Evolutionary conservation across 2,888 invertebrate species (phyloP).

Genomic region (Horisme vitalbata): DNA sequence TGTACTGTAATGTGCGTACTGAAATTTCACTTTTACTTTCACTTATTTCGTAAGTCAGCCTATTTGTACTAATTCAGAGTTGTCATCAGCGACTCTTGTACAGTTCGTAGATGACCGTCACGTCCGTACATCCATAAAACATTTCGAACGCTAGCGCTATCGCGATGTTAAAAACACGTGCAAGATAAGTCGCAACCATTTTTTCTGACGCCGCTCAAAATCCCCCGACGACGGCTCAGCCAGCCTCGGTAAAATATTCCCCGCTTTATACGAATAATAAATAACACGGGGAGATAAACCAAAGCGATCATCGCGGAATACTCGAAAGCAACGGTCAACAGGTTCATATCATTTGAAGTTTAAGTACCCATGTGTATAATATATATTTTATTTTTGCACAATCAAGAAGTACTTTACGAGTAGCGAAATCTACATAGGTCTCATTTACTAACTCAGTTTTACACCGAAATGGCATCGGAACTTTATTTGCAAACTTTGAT

Average conservation of each 20-base stretch:
- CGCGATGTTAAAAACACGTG: slow-evolving; percentile 56
- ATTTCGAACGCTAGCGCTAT: slow-evolving; percentile 57
- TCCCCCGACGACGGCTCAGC: slow-evolving; percentile 68
- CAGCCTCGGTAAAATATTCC: slow-evolving; percentile 67
- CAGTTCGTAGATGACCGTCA: slow-evolving; percentile 27
- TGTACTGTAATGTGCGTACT: too few species aligned
- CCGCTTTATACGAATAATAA: slow-evolving; percentile 77
- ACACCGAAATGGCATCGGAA: too few species aligned
- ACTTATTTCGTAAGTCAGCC: background rate
- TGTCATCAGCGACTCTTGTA: too few species aligned
- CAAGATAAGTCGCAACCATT: slow-evolving; percentile 76
- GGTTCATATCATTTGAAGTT: slow-evolving; percentile 8
- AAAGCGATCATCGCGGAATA: slow-evolving; percentile 32
- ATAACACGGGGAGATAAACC: slow-evolving; percentile 46
- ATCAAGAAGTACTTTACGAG: too few species aligned
- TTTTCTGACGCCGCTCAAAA: slow-evolving; percentile 70
- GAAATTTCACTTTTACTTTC: too few species aligned
- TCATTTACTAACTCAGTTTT: too few species aligned
- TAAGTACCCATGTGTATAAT: background rate
- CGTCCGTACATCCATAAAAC: slow-evolving; percentile 58
- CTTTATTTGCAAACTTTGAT: too few species aligned
- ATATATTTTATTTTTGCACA: too few species aligned
- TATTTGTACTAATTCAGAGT: slow-evolving; percentile 6
- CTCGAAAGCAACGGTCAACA: slow-evolving; percentile 29
- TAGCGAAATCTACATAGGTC: too few species aligned